Base-by-base conservation (phyloP, 2,113 vertebrate species). In the Mustela nigripes region DNA sequence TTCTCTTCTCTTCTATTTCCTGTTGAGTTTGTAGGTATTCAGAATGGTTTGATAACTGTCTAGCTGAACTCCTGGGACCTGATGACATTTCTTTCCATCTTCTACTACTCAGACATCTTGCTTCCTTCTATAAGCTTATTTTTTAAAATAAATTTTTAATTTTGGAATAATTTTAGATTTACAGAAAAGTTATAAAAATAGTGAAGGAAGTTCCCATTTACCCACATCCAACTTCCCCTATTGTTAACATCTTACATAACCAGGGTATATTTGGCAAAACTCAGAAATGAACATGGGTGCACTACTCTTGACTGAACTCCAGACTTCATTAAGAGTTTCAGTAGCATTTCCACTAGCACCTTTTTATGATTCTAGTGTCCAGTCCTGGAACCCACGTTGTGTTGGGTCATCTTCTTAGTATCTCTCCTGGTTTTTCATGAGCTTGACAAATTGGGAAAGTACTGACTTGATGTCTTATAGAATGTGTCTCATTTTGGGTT, bases 151-250 rank as follows among this genome's bases (percentile, higher is more conserved):
- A 53, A 58, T 7, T 95, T 69, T 88, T 50, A 22, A 89, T 86
- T 92, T 82, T 56, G 18, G 73, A 74, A 36, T 94, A 84, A 88
- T 53, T 95, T 88, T 39, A 53, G 15, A 74, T 69, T 78, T 76
- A 84, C 24, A 60, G 28, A 91, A 76, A 80, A 80, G n/a, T 60
- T 65, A 42, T 86, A n/a, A 60, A 87, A 53, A 56, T 63, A 48
- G n/a, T 56, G 6, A 3, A 80, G 89, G 39, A 36, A 48, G 24
- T 89, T 58, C n/a, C 31, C 18, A 26, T 79, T 39, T 53, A 60
- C 18, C 18, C 21, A 65, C 33, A 50, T 22, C 10, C 39, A 45
- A 6, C n/a, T 81, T 85, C 14, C 31, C 10, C 19, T 76, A 8
- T 45, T 36, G 36, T 16, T 63, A 82, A 76, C 8, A 42, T 31